A percentile compares a stretch with the other conserved stretches of the same genome.
phyloP scores from a whole-genome alignment of 2,888 invertebrate species.

The Tineola bisselliella region DNA sequence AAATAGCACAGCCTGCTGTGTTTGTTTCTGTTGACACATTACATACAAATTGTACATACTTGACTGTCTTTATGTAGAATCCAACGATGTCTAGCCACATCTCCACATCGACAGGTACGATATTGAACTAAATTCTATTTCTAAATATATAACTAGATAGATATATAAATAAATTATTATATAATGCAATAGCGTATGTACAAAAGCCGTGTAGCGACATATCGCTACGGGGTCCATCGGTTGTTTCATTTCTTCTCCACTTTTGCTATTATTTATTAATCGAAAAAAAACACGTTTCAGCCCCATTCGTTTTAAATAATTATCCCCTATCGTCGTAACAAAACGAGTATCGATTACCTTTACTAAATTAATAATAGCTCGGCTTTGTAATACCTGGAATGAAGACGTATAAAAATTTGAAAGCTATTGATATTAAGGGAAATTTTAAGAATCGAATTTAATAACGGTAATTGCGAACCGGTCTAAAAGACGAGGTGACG shows the following conservation, averaged over 20 bases:
- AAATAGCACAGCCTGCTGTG: constrained; percentile 20
- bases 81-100: background rate
- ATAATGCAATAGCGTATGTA: constrained; percentile 57
- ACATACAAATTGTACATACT: background rate
- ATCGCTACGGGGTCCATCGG: constrained; percentile 24
- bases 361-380: constrained; percentile 19
- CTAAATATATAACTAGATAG: background rate
- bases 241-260: constrained; percentile 24
- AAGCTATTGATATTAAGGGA: constrained; percentile 25
- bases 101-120: background rate
- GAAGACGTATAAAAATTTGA: constrained; percentile 25
- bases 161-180: constrained; percentile 63
- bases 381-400: constrained; percentile 20
- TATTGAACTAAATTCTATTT: background rate
- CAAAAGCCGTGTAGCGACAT: constrained; percentile 48
- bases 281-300: constrained; percentile 15
- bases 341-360: constrained; percentile 27
- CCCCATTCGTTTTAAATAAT: constrained; percentile 37
- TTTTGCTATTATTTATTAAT: constrained; percentile 24
- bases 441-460: constrained; percentile 30
- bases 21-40: constrained; percentile 16
- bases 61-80: background rate
- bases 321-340: constrained; percentile 33
- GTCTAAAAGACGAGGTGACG: constrained; percentile 29
- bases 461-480: constrained; percentile 43